A percentile compares a stretch with the other conserved stretches of the same genome.
These are phyloP conservation scores for Imbricaverruca yamaguchii DNA, from an alignment of 2,888 invertebrate species.

Conservation along the genomic window DNA sequence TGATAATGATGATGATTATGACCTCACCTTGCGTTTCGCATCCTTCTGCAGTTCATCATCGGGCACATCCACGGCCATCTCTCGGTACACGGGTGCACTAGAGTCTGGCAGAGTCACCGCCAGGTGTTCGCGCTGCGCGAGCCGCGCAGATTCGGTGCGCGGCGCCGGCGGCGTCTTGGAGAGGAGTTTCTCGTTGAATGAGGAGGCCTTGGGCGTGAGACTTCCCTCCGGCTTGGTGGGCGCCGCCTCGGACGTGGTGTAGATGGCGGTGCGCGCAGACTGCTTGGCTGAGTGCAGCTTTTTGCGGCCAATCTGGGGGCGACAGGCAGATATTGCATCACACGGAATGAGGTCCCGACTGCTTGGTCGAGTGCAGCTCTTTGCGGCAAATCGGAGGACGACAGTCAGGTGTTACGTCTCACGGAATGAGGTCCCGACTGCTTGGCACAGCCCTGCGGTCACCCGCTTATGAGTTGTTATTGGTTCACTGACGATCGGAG, in stretches of 20 bases:
- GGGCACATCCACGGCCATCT: constrained; percentile 8
- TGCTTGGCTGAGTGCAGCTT: neutral
- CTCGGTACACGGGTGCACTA: neutral
- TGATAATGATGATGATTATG: too few relatives aligned
- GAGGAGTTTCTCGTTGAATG: constrained; percentile 32
- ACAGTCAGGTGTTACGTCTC: too few relatives aligned
- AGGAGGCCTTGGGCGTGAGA: constrained; percentile 27
- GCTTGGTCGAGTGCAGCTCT: neutral
- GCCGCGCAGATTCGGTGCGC: constrained; percentile 29
- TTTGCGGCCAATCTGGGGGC: neutral
- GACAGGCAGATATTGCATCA: too few relatives aligned
- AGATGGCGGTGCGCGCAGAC: neutral
- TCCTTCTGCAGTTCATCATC: neutral
- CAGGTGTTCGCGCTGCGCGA: constrained; percentile 29
- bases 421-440: too few relatives aligned
- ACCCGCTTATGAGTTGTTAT: too few relatives aligned
- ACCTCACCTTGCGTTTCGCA: neutral
- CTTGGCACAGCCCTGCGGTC: neutral
- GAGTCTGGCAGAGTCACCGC: constrained; percentile 34
- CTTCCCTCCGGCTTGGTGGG: neutral
- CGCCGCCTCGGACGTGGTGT: neutral
- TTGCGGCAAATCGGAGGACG: neutral
- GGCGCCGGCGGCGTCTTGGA: constrained; percentile 28
- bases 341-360: neutral
- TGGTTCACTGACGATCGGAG: too few relatives aligned